phyloP scores from a whole-genome alignment of 53 echinoderm and acorn worm species.

The Paracentrotus lividus region DNA sequence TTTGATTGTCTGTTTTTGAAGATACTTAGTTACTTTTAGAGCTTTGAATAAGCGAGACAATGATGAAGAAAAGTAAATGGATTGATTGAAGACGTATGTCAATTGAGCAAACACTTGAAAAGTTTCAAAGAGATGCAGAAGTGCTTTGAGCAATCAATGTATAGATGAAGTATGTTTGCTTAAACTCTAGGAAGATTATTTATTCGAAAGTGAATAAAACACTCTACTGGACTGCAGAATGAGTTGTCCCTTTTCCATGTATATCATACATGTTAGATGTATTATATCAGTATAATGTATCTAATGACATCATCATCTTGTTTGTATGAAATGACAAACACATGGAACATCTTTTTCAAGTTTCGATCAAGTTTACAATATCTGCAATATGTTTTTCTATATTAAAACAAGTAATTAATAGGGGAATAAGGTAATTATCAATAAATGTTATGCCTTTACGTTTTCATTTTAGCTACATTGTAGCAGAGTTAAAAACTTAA shows the following conservation, averaged over 20 bases:
- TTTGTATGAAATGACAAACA: background rate
- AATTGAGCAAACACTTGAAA: slow-evolving; percentile 26
- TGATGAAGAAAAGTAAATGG: background rate
- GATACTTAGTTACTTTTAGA: slow-evolving; percentile 12
- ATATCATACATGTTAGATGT: background rate
- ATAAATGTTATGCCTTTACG: too few relatives aligned
- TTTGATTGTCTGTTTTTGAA: background rate
- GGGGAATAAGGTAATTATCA: background rate
- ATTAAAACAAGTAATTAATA: background rate
- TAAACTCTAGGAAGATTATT: background rate
- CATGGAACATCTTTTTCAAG: background rate
- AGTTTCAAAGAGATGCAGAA: slow-evolving; percentile 4
- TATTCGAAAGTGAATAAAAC: background rate
- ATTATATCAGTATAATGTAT: background rate
- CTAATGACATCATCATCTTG: too few relatives aligned
- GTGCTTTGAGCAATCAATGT: background rate
- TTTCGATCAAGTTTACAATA: background rate
- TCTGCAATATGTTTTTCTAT: background rate
- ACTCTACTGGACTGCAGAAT: background rate
- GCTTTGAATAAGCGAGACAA: background rate
- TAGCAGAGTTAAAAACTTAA: too few relatives aligned
- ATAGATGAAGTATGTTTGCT: slow-evolving; percentile 15
- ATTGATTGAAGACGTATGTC: slow-evolving; percentile 49
- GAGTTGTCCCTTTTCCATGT: too few relatives aligned
- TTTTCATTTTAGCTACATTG: too few relatives aligned